phyloP scores from a whole-genome alignment of 2,797 vertebrate species.

The Coluber constrictor region DNA sequence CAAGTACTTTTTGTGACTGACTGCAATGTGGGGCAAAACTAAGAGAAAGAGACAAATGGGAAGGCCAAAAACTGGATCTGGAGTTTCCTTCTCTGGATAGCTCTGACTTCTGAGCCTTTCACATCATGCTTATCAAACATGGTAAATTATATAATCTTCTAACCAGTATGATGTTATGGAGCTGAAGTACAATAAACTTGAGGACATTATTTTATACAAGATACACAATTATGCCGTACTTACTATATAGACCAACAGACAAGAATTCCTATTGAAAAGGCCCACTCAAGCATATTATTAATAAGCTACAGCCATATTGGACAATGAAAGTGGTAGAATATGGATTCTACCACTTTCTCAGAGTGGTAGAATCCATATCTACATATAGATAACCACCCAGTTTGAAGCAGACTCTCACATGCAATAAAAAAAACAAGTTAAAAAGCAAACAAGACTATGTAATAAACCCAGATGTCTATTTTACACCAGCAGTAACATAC shows the following conservation, averaged over 20 bases:
- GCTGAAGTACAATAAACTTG: background rate
- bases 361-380: background rate
- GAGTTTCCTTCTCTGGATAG: background rate
- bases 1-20: background rate
- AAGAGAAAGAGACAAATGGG: background rate
- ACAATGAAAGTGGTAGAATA: too few relatives aligned
- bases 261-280: background rate
- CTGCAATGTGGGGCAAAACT: background rate
- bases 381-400: background rate
- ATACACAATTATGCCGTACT: background rate
- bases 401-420: background rate
- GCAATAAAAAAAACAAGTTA: background rate
- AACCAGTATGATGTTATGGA: background rate
- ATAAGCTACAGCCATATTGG: background rate
- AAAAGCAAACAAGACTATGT: background rate
- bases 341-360: background rate
- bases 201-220: background rate
- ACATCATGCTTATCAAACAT: background rate
- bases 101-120: background rate
- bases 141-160: background rate
- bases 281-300: background rate
- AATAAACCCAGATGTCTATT: background rate
- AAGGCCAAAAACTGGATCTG: background rate
- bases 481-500: background rate
- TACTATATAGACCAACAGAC: background rate